Evolutionary conservation across 1,140 invertebrate species (phyloP).

Genomic region (honey bee (Apis mellifera)): DNA sequence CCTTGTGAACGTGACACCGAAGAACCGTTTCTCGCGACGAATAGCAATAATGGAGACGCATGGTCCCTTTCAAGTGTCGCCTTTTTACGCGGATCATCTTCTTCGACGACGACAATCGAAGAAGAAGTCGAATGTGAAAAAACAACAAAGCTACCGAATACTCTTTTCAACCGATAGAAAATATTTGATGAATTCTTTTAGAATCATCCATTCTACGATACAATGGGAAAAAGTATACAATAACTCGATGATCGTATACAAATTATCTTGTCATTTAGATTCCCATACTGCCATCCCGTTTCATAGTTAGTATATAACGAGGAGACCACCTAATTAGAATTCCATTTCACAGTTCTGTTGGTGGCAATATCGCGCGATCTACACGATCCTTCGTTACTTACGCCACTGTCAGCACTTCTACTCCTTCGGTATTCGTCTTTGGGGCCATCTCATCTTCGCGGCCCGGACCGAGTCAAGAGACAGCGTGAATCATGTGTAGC

Average conservation of each 20-base stretch:
- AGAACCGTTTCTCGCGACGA: conserved; percentile 34
- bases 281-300: background rate
- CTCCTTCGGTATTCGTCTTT: conserved; percentile 52
- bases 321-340: conserved; percentile 43
- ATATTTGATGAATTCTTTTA: background rate
- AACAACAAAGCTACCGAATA: conserved; percentile 3
- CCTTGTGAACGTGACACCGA: conserved; percentile 53
- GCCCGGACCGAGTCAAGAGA: conserved; percentile 53
- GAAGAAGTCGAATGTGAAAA: background rate
- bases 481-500: conserved; percentile 43
- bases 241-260: conserved; percentile 16
- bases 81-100: background rate
- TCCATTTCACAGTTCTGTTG: conserved; percentile 35
- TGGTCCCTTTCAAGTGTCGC: conserved; percentile 13
- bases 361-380: conserved; percentile 45
- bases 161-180: background rate
- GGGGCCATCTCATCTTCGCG: conserved; percentile 66
- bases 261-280: conserved; percentile 8
- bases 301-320: conserved; percentile 3
- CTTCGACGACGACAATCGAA: background rate
- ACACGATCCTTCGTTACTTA: conserved; percentile 62
- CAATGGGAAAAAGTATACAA: background rate
- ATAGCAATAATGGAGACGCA: conserved; percentile 36
- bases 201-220: background rate
- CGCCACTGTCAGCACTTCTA: conserved; percentile 61